Evolutionary conservation across 2,113 vertebrate genomes (phyloP).

Genomic region (Cygnus atratus): DNA sequence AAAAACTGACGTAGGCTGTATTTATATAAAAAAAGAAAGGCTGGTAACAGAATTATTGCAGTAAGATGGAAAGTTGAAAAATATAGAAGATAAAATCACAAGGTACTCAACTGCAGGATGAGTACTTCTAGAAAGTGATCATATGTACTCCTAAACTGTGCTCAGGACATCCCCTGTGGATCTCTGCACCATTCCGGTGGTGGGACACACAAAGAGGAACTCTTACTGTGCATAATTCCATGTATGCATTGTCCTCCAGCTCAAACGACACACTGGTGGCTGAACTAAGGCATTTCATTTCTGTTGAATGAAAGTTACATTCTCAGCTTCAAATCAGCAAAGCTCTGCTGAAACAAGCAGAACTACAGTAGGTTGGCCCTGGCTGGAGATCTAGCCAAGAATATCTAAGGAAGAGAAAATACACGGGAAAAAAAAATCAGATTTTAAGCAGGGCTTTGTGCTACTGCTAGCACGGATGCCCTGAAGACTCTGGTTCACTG

Average conservation of each 20-base stretch:
- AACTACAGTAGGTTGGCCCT: not conserved
- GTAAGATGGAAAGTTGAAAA: slow-evolving; percentile 21
- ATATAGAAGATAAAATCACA: slow-evolving; percentile 24
- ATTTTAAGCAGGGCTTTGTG: not conserved
- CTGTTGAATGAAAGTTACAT: not conserved
- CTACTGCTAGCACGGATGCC: not conserved
- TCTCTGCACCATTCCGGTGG: fast-evolving
- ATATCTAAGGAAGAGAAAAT: not conserved
- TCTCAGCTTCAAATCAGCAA: not conserved
- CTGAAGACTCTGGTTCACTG: not conserved
- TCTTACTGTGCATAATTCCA: not conserved
- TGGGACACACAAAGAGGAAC: not conserved
- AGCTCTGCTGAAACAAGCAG: not conserved
- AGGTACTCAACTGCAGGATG: not conserved
- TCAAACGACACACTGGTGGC: not conserved
- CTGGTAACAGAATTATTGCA: not conserved
- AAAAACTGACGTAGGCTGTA: not conserved
- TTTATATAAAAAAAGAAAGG: not conserved
- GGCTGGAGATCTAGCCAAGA: not conserved
- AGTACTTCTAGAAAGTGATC: not conserved
- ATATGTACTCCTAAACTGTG: not conserved
- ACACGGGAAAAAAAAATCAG: not conserved
- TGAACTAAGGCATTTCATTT: not conserved
- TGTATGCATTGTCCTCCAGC: not conserved
- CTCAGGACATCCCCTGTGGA: not conserved